Evolutionary conservation across 92 coral and sea anemone genomes (phyloP).

Genomic region (Parazoanthus swiftii): DNA sequence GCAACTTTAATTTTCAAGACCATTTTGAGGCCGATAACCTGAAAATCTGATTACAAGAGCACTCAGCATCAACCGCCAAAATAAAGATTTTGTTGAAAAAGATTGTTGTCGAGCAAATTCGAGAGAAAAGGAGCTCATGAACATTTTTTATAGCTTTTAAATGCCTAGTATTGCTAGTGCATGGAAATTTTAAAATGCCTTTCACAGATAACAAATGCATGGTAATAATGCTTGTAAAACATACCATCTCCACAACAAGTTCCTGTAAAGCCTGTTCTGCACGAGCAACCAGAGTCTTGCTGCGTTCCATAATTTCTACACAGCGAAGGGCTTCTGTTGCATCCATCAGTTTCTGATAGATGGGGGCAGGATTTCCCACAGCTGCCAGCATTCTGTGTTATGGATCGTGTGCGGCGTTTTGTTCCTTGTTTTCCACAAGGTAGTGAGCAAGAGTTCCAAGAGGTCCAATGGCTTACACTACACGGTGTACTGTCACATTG

Average conservation of each 20-base stretch:
- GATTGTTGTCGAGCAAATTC: no score
- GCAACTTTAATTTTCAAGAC: no score
- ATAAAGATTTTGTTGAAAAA: no score
- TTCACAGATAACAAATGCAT: no score
- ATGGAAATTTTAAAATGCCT: no score
- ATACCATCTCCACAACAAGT: neutral
- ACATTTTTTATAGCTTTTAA: no score
- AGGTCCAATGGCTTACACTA: neutral
- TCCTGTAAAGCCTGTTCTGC: neutral
- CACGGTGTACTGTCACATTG: constrained; percentile 1
- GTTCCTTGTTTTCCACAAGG: neutral
- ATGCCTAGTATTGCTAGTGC: no score
- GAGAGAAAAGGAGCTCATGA: no score
- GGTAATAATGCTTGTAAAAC: neutral
- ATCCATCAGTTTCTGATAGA: neutral
- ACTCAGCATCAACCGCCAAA: no score
- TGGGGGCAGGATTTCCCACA: neutral
- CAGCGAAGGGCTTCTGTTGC: neutral
- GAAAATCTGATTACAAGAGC: no score
- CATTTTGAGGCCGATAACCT: no score
- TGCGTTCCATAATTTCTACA: neutral
- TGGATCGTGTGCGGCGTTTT: neutral
- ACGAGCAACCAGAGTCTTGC: neutral
- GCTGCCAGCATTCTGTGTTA: neutral
- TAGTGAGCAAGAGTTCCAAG: neutral